Conservation (phyloP, 2,113 vertebrate genomes). For the Speoplatyrhinus poulsoni region DNA sequence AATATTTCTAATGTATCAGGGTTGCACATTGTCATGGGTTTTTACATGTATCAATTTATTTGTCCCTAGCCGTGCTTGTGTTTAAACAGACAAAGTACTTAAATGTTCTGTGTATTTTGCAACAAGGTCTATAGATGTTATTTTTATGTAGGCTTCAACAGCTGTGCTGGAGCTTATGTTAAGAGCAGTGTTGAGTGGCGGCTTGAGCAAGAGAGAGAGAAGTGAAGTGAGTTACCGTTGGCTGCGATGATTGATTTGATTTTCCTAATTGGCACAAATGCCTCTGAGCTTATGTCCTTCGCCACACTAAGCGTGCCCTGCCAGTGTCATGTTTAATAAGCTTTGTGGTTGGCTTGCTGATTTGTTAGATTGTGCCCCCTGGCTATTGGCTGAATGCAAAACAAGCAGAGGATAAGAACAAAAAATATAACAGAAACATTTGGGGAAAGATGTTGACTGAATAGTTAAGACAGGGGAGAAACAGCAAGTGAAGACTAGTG, state of each 20-base stretch:
- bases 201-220: slow-evolving; percentile 11
- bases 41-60: background rate
- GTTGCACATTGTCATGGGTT: background rate
- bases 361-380: slow-evolving; percentile 59
- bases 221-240: slow-evolving; percentile 32
- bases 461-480: background rate
- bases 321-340: slow-evolving; percentile 68
- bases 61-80: background rate
- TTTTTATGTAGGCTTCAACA: slow-evolving; percentile 12
- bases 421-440: no score
- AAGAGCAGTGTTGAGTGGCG: background rate
- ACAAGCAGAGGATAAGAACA: slow-evolving; percentile 12
- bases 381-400: slow-evolving; percentile 47
- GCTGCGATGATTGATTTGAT: slow-evolving; percentile 59
- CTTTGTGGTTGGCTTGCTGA: slow-evolving; percentile 61
- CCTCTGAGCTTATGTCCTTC: slow-evolving; percentile 56
- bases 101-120: slow-evolving; percentile 7
- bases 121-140: slow-evolving; percentile 9
- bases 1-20: background rate
- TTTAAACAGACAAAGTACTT: background rate
- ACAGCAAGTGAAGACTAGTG: background rate
- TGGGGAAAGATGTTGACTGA: background rate
- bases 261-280: slow-evolving; percentile 62
- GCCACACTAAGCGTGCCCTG: slow-evolving; percentile 55
- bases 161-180: slow-evolving; percentile 2